phyloP scores from a whole-genome alignment of 2,797 vertebrate genomes.

The Danio jaintianensis region DNA sequence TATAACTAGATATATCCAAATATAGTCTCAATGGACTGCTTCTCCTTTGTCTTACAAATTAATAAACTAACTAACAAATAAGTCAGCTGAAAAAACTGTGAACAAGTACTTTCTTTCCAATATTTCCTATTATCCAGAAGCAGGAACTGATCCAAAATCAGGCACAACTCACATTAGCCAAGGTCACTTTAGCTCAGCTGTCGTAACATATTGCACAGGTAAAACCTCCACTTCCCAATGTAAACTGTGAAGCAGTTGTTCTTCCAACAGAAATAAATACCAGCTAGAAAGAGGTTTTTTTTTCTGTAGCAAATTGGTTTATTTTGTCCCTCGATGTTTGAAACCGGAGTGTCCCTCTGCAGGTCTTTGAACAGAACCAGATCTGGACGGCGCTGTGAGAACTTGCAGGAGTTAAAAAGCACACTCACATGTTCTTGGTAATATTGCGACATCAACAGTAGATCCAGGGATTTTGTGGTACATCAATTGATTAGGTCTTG shows the following conservation, averaged over 20 bases:
- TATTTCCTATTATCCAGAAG: background rate
- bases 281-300: slow-evolving; percentile 69
- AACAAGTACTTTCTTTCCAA: background rate
- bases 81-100: background rate
- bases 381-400: slow-evolving; percentile 16
- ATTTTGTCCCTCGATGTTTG: slow-evolving; percentile 71
- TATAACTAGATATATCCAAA: no score
- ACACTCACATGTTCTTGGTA: slow-evolving; percentile 18
- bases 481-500: background rate
- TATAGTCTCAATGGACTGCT: no score
- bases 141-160: background rate
- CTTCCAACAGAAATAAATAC: slow-evolving; percentile 76
- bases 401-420: background rate
- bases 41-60: background rate
- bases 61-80: background rate
- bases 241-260: slow-evolving; percentile 73
- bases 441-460: slow-evolving; percentile 22
- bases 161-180: slow-evolving; percentile 58
- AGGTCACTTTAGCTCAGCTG: slow-evolving; percentile 56
- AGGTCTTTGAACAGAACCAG: slow-evolving; percentile 53
- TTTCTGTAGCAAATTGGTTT: slow-evolving; percentile 72
- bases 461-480: slow-evolving; percentile 47
- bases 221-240: slow-evolving; percentile 64
- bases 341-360: slow-evolving; percentile 62
- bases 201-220: slow-evolving; percentile 67